Evolutionary conservation across 2,888 invertebrate genomes (phyloP).

Genomic region (Lathronympha strigana): DNA sequence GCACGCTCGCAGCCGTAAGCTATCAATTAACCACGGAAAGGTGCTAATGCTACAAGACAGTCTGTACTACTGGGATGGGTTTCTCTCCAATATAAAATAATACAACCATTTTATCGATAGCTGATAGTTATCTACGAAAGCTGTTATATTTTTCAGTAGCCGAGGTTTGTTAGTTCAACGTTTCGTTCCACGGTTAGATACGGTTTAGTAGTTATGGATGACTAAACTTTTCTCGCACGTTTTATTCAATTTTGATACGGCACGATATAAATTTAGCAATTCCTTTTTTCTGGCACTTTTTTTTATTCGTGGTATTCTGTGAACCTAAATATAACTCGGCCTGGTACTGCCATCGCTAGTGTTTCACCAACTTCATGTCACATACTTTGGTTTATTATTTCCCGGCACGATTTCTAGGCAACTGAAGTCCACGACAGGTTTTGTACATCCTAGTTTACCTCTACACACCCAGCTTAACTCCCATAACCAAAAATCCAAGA

Average conservation of each 20-base stretch:
- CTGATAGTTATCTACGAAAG: background rate
- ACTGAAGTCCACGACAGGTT: constrained; percentile 1
- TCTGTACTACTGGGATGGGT: constrained; percentile 54
- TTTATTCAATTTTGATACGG: constrained; percentile 32
- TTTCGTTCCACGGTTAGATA: constrained; percentile 40
- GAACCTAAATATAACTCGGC: background rate
- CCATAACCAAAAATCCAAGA: background rate
- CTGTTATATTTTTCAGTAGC: constrained; percentile 29
- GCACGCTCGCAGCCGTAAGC: constrained; percentile 69
- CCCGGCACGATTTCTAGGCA: constrained; percentile 11
- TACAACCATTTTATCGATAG: background rate
- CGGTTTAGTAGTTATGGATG: constrained; percentile 40
- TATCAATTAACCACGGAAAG: constrained; percentile 69
- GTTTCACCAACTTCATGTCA: constrained; percentile 20
- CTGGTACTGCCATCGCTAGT: constrained; percentile 13
- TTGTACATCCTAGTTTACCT: background rate
- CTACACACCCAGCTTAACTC: background rate
- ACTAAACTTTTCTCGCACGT: constrained; percentile 24
- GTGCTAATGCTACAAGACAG: constrained; percentile 51
- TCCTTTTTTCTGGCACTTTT: constrained; percentile 7
- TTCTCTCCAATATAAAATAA: constrained; percentile 12
- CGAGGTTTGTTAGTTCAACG: constrained; percentile 34
- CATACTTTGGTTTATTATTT: constrained; percentile 26
- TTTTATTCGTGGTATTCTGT: constrained; percentile 16
- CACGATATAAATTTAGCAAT: constrained; percentile 25